Base-by-base conservation (phyloP, 23 tunicate species). In the Styela plicata region DNA sequence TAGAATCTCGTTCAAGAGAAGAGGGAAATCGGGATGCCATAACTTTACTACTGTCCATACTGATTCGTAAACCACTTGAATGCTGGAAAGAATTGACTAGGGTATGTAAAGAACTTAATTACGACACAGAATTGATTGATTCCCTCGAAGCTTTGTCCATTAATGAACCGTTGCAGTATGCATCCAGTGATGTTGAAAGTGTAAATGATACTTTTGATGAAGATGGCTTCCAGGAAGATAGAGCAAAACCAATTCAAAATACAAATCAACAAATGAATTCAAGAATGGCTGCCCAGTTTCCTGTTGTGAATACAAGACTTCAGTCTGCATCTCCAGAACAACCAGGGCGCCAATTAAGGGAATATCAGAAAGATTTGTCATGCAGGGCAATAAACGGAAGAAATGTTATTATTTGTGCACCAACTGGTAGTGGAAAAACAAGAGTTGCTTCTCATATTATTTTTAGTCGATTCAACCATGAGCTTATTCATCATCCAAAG, bases 401-500 rank as follows among this genome's bases (percentile, higher is more conserved):
- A 26, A 76, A 76, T 76, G 81, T 76, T 26, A 44, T 76, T 24
- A 76, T 76, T 20, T 76, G 64, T 53, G 81, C 64, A 23, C 81
- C 81, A 26, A 76, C 77, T 67, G 86, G 86, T 24, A 22, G 74
- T 82, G 91, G 86, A 36, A 82, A 87, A 66, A 82, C 91, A 2
- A 17, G 70, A 29, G 82, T 87, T 5, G 91, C 86, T 2, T 82
- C 91, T 20, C 62, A 87, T 27, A 37, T 82, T 2, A 69, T 82
- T 7, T 34, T 74, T 27, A 74, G 24, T 25, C 32, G 37, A 28
- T 34, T 82, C 17, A 83, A 87, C 24, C 69, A n/a, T 2, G 19
- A 0, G 0, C 26, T 76, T 0, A 22, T 0, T 2, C 37, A 26
- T 19, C 18, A 75, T 32, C 76, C 66, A 0, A 67, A 74, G 44